Evolutionary conservation across 2,888 invertebrate species (phyloP).

Genomic region (Apamea anceps): DNA sequence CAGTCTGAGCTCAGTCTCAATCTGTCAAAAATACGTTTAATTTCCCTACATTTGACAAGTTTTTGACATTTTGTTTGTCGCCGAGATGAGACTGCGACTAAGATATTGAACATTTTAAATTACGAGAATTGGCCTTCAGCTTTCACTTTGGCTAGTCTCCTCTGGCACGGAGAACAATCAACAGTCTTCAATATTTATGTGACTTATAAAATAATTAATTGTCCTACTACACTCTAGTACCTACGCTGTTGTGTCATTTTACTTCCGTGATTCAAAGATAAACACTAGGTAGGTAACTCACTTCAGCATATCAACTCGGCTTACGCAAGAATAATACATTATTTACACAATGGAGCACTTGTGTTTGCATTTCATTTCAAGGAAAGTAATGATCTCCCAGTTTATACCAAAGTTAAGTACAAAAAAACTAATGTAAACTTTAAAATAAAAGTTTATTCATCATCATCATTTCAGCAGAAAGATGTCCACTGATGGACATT

Average conservation of each 20-base stretch:
- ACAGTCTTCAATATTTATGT: slow-evolving; percentile 25
- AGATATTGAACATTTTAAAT: no score
- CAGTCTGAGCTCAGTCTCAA: no score
- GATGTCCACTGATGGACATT: neutral
- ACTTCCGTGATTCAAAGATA: slow-evolving; percentile 11
- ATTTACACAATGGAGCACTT: slow-evolving; percentile 1
- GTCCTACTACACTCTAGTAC: neutral
- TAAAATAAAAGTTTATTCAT: neutral
- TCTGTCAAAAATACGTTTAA: no score
- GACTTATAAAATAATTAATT: slow-evolving; percentile 23
- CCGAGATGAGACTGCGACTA: no score
- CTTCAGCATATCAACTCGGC: neutral
- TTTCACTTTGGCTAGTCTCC: slow-evolving; percentile 48
- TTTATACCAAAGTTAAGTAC: neutral
- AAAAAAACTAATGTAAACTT: neutral
- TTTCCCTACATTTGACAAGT: no score
- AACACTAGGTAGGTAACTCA: neutral
- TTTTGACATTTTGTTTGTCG: no score
- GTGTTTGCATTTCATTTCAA: slow-evolving; percentile 4
- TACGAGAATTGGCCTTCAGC: slow-evolving; percentile 24
- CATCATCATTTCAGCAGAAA: neutral
- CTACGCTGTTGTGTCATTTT: neutral
- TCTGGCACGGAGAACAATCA: slow-evolving; percentile 40
- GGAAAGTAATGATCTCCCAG: neutral
- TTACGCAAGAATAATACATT: slow-evolving; percentile 24